Base-by-base conservation (phyloP, 2,888 invertebrate genomes). In the Tribolium freemani region DNA sequence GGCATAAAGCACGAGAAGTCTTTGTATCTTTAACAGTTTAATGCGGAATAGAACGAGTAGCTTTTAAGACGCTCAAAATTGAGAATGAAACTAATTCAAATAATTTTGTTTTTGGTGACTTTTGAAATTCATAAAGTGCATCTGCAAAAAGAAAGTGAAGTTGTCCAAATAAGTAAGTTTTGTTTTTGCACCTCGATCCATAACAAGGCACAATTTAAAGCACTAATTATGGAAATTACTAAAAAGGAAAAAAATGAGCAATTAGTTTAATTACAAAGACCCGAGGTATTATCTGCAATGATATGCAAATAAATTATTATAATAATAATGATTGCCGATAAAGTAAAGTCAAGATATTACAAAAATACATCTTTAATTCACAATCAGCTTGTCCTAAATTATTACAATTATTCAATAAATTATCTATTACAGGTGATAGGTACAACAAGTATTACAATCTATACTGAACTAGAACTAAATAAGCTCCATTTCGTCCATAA, bases 401-500 rank as follows among this genome's bases (percentile, higher is more conserved):
- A 38, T n/a, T 38, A 38, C 38, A 38, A 38, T 38, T 6, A 26
- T 26, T 26, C 3, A 26, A 38, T 31, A 57, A 5, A n/a, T 26
- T 26, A 26, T 26, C 26, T 26, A 26, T 1, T 26, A 26, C 26
- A 26, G 9, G 8, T 61, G 10, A 61, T 9, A 63, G 31, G 10
- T 9, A 9, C 21, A 10, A 16, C 16, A 53, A n/a, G 21, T 9
- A 16, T 8, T 16, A 16, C 31, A 5, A 45, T 44, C n/a, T 46
- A n/a, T n/a, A 60, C 13, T 48, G 5, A n/a, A 16, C 80, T 70
- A 38, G 38, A 3, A 26, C 38, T 78, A 73, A 31, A 84, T 77
- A 31, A 85, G 73, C 74, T 85, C 85, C 66, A 85, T 81, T 72
- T 84, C 84, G 63, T 85, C 84, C 11, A 78, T 78, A 51, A 79